Percentiles rank a stretch among this genome's conserved stretches.
Conservation (phyloP, 2,113 vertebrate genomes). For the Monopterus albus region DNA sequence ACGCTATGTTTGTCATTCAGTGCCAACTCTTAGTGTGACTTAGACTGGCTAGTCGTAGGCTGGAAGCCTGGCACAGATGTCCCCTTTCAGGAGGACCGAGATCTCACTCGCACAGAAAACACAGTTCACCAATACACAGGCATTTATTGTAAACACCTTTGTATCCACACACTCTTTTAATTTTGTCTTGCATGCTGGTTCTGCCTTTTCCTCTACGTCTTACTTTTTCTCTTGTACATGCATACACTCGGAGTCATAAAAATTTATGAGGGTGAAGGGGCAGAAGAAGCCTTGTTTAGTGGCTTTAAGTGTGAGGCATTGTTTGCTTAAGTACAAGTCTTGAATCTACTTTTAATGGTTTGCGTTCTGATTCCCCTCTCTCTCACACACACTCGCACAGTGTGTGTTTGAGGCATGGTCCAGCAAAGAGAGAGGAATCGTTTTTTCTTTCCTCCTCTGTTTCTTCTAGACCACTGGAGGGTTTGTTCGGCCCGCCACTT, state of each 20-base stretch:
- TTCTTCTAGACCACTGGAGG: slow-evolving; percentile 68
- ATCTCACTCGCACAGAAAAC: slow-evolving; percentile 50
- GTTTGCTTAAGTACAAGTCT: slow-evolving; percentile 5
- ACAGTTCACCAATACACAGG: slow-evolving; percentile 1
- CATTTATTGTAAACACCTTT: slow-evolving; percentile 27
- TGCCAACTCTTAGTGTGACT: slow-evolving; percentile 70
- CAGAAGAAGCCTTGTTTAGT: not conserved
- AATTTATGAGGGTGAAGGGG: not conserved
- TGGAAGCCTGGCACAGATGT: slow-evolving; percentile 64
- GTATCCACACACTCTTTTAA: not conserved
- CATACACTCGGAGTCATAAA: not conserved
- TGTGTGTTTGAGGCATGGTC: slow-evolving; percentile 2
- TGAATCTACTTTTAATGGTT: not conserved
- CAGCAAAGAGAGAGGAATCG: slow-evolving; percentile 51
- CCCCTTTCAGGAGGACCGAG: slow-evolving; percentile 56
- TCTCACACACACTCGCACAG: not conserved
- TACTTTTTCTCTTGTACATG: not conserved
- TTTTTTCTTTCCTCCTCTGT: slow-evolving; percentile 33
- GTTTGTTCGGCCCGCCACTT: slow-evolving; percentile 75
- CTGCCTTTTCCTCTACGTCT: not conserved
- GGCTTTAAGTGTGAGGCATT: slow-evolving; percentile 4
- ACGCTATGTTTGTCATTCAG: slow-evolving; percentile 20
- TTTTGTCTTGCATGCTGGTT: too few relatives aligned
- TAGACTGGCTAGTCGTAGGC: slow-evolving; percentile 48
- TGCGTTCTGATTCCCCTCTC: slow-evolving; percentile 1